These are phyloP conservation scores for Chaenogobius annularis DNA, from an alignment of 2,113 vertebrate genomes.

Conservation along the genomic window DNA sequence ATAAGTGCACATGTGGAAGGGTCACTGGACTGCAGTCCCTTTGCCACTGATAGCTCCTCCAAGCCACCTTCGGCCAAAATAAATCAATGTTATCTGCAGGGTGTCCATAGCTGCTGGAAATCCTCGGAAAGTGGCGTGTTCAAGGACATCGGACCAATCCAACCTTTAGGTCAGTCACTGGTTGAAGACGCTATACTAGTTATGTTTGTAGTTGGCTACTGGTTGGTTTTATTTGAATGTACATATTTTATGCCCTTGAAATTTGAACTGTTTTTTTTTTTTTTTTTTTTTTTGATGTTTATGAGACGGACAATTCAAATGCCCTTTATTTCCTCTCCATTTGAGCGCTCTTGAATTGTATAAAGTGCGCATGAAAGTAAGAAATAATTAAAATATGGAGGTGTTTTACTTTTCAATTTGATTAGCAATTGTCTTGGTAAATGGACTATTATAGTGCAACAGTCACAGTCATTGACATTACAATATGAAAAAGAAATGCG, in stretches of 20 bases:
- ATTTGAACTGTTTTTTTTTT: neutral
- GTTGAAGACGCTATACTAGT: neutral
- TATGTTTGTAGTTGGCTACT: neutral
- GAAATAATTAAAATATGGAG: neutral
- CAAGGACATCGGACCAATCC: neutral
- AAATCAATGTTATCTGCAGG: constrained; percentile 52
- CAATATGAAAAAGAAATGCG: neutral
- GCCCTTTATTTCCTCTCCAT: neutral
- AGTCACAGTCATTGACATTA: too few relatives aligned
- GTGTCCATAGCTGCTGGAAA: constrained; percentile 3
- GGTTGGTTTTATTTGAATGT: neutral
- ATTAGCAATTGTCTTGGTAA: neutral
- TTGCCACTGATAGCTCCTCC: constrained; percentile 53
- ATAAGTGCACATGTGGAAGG: constrained; percentile 51
- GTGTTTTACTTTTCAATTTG: neutral
- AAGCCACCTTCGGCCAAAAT: constrained; percentile 22
- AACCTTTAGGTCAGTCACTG: neutral
- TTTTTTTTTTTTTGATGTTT: too few relatives aligned
- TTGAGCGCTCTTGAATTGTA: too few relatives aligned
- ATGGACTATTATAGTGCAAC: neutral
- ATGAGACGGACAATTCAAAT: neutral
- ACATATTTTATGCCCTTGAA: neutral
- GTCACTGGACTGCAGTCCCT: constrained; percentile 50
- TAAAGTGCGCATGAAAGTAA: too few relatives aligned
- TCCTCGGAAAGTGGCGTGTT: neutral